These are phyloP conservation scores for Synanthedon formicaeformis DNA, from an alignment of 2,888 invertebrate species.

Conservation along the genomic window DNA sequence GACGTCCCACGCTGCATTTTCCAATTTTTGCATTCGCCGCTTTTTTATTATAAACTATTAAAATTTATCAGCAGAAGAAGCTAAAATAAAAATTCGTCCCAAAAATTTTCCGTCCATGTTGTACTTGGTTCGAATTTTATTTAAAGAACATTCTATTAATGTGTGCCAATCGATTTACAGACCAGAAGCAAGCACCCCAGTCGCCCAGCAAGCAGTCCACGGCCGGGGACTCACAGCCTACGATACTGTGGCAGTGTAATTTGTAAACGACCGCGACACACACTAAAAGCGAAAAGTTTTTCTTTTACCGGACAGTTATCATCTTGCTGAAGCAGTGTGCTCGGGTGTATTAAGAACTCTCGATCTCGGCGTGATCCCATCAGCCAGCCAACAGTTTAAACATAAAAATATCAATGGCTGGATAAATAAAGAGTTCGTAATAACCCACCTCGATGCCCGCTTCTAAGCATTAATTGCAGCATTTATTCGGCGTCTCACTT, in stretches of 20 bases:
- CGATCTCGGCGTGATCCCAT: too few relatives aligned
- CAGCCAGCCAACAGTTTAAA: too few relatives aligned
- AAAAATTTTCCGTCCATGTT: too few relatives aligned
- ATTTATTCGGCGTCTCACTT: conserved; percentile 1
- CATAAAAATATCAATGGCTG: too few relatives aligned
- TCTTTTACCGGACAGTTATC: conserved; percentile 32
- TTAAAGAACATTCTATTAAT: background rate
- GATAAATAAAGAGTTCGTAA: too few relatives aligned
- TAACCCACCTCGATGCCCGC: background rate
- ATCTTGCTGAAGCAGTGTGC: conserved; percentile 35
- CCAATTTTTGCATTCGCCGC: too few relatives aligned
- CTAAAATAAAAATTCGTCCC: too few relatives aligned
- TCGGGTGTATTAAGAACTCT: too few relatives aligned
- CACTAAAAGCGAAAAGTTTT: conserved; percentile 12
- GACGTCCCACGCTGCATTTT: too few relatives aligned
- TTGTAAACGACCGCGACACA: conserved; percentile 73
- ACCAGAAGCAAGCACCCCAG: conserved; percentile 87
- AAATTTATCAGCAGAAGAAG: too few relatives aligned
- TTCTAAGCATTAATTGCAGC: background rate
- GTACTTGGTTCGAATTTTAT: background rate
- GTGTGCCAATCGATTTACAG: conserved; percentile 51
- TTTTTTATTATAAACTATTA: too few relatives aligned
- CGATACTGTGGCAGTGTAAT: conserved; percentile 99
- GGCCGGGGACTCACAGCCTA: conserved; percentile 94
- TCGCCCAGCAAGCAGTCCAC: conserved; percentile 81